These are phyloP conservation scores for Pogonocichla stellata DNA, from an alignment of 2,113 vertebrate genomes.

Conservation along the genomic window DNA sequence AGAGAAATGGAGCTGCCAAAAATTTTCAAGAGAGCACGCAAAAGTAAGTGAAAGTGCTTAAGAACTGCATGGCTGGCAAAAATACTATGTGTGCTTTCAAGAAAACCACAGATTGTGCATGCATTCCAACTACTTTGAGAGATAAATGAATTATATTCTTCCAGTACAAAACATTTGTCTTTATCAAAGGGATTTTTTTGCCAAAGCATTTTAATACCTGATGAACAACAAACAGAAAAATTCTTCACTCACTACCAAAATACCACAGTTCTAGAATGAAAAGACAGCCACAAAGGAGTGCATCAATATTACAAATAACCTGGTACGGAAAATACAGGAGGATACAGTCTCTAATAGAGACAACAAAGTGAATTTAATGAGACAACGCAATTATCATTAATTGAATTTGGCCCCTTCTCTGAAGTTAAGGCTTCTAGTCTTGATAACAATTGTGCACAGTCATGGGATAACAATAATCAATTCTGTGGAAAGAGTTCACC, in stretches of 20 bases:
- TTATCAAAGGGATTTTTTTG: neutral
- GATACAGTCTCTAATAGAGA: neutral
- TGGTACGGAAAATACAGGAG: neutral
- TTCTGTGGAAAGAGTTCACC: slow-evolving; percentile 22
- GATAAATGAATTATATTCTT: neutral
- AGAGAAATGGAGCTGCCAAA: neutral
- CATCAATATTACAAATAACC: neutral
- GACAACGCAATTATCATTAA: neutral
- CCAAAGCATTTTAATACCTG: neutral
- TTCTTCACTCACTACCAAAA: neutral
- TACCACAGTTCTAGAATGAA: neutral
- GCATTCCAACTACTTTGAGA: neutral
- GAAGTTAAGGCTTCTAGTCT: neutral
- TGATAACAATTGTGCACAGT: neutral
- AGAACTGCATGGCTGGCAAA: neutral
- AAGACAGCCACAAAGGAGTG: neutral
- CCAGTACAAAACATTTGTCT: neutral
- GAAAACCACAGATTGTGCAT: neutral
- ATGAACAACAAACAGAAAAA: neutral
- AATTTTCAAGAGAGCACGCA: neutral
- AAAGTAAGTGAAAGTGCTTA: neutral
- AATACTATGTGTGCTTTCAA: neutral
- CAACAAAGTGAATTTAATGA: neutral
- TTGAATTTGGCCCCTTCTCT: neutral
- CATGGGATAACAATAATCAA: neutral